Percentiles rank a stretch among this genome's conserved stretches.
These are phyloP conservation scores for Anthonomus grandis DNA, from an alignment of 1,140 invertebrate species.

Conservation along the genomic window DNA sequence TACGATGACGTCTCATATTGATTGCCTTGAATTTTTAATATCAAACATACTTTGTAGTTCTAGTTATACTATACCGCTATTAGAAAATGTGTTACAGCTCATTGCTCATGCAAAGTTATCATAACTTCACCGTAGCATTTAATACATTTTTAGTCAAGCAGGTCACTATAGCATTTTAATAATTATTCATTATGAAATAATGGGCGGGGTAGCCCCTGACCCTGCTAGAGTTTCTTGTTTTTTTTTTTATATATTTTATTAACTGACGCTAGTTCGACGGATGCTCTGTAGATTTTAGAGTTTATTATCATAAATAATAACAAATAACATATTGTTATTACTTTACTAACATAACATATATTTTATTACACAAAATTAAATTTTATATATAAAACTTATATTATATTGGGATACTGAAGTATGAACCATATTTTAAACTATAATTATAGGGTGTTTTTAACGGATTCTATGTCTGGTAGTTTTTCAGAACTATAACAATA, in stretches of 20 bases:
- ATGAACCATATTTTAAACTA: background rate
- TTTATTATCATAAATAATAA: background rate
- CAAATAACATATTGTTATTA: background rate
- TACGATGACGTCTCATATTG: too few species aligned
- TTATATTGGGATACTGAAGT: background rate
- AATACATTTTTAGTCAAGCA: slow-evolving; percentile 8
- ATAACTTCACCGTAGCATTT: slow-evolving; percentile 9
- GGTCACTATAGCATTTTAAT: background rate
- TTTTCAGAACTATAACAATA: background rate
- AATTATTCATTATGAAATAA: background rate
- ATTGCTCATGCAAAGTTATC: slow-evolving; percentile 11
- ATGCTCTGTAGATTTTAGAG: background rate
- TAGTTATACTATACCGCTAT: too few species aligned
- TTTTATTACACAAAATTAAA: too few species aligned
- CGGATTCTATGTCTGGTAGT: background rate
- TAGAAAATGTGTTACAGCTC: slow-evolving; percentile 14
- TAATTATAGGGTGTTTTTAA: background rate
- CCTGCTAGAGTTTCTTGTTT: background rate
- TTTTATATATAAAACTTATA: too few species aligned
- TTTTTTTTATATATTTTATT: slow-evolving; percentile 7
- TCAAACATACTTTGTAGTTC: too few species aligned
- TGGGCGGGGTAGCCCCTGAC: background rate
- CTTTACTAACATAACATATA: too few species aligned
- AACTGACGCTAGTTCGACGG: background rate
- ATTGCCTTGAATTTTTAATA: too few species aligned